Conservation (phyloP, 2,113 vertebrate species). For the Aegithalos caudatus region DNA sequence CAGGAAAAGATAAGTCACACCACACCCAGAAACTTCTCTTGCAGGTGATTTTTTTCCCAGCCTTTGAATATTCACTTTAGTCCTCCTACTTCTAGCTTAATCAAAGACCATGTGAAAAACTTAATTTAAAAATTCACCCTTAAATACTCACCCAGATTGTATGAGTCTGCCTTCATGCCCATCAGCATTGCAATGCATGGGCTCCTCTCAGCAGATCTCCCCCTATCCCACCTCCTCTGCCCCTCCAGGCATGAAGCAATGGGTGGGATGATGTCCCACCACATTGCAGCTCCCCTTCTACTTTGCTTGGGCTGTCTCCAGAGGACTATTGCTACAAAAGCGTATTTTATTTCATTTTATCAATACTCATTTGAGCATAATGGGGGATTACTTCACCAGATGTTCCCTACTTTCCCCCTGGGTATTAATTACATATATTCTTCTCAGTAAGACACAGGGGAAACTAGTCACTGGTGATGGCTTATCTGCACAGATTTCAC, state of each 20-base stretch:
- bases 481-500: neutral
- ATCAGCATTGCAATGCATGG: neutral
- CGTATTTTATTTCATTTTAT: neutral
- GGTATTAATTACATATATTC: neutral
- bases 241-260: neutral
- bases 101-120: neutral
- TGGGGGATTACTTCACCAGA: neutral
- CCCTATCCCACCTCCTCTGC: neutral
- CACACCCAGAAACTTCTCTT: conserved; percentile 13
- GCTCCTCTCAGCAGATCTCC: neutral
- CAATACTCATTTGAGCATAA: neutral
- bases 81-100: neutral
- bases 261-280: neutral
- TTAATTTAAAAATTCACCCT: neutral
- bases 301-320: neutral
- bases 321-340: neutral
- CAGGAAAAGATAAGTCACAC: conserved; percentile 47
- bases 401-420: neutral
- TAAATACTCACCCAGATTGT: neutral
- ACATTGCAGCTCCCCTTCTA: neutral
- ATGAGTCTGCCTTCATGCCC: neutral
- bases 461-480: neutral
- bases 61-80: neutral
- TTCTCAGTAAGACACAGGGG: neutral
- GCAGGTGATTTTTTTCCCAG: conserved; percentile 41